Base-by-base conservation (phyloP, 1,140 invertebrate species). In the Pseudomyrmex pallidus region DNA sequence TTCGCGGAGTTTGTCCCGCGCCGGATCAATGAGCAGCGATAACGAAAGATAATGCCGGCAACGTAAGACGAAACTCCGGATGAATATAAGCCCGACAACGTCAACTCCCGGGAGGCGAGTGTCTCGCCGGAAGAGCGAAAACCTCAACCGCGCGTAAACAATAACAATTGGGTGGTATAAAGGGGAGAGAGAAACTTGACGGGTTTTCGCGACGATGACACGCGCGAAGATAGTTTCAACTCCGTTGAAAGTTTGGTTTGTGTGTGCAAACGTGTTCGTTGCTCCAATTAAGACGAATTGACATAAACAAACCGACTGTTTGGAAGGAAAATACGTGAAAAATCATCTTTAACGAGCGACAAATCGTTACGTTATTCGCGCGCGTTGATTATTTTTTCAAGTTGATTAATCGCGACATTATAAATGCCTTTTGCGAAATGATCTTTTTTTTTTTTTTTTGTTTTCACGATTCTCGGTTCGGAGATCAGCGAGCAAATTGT, bases 41-140 rank as follows among this genome's bases (percentile, higher is more conserved):
- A 78, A 62, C 66, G 76, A 82, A 73, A 73, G 76, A 85, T 85
- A 85, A 85, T 85, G 76, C 59, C 50, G 59, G 59, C 17, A 76
- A 48, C 52, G 20, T 78, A 76, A 35, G 46, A 73, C 70, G 48
- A 68, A 85, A 76, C 48, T 56, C 35, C 17, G 13, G 8, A 57
- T 13, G 17, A 25, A 20, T 20, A 20, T 20, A 20, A 13, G 12
- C 9, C 13, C 63, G 20, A 35, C 52, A 44, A 20, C 48, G 17
- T 50, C 63, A 63, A 74, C 70, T 74, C 46, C 20, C 13, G 54
- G 54, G 50, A n/a, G n/a, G 54, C 61, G 35, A 7, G 44, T 48
- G 44, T 48, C 46, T 61, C n/a, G n/a, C 48, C n/a, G 17, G 25
- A 44, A n/a, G 20, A 57, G 25, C 59, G 35, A 25, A n/a, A 59